Base-by-base conservation (phyloP, 2,797 vertebrate species). In the Clarias pachynema region DNA sequence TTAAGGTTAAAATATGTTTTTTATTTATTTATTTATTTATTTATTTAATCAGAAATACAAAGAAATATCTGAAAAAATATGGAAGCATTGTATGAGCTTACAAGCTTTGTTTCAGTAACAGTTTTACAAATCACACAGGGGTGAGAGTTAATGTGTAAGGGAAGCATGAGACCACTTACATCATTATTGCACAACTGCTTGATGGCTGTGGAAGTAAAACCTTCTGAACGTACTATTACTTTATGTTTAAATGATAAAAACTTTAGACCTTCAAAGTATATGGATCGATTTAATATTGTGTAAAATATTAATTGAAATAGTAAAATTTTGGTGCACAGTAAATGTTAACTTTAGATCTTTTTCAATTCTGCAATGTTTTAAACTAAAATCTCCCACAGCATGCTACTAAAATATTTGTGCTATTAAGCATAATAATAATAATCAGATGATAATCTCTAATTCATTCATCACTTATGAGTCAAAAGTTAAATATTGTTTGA, bases 101-200 rank as follows among this genome's bases (percentile, higher is more conserved):
- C 34, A 14, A 24, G 3, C 37, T 12, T 72, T 44, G 68, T 69
- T 69, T 69, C 3, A 69, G 18, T 44, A 40, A 44, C 37, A 72
- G 34, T 44, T 40, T 24, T 72, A 72, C 69, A 72, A 37, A 72
- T 72, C 34, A 15, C 22, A 15, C 16, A 26, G 14, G 24, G 14
- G 15, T 81, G 84, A 81, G 78, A 74, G 81, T 53, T 83, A 72
- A 81, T 60, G 79, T 80, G n/a, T 57, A 73, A 40, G 15, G 37
- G 37, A 85, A 79, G 83, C 87, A 86, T 29, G 57, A 82, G 85
- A 82, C 79, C 72, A 40, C 12, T 26, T 84, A 15, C 74, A 79
- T 72, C 18, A 69, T 40, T 26, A 10, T 26, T 72, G 37, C 22
- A 72, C 31, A 40, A 70, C 20, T 72, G 69, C 72, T 53, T 18